Base-by-base conservation (phyloP, 2,113 vertebrate genomes). In the Urocitellus parryii region DNA sequence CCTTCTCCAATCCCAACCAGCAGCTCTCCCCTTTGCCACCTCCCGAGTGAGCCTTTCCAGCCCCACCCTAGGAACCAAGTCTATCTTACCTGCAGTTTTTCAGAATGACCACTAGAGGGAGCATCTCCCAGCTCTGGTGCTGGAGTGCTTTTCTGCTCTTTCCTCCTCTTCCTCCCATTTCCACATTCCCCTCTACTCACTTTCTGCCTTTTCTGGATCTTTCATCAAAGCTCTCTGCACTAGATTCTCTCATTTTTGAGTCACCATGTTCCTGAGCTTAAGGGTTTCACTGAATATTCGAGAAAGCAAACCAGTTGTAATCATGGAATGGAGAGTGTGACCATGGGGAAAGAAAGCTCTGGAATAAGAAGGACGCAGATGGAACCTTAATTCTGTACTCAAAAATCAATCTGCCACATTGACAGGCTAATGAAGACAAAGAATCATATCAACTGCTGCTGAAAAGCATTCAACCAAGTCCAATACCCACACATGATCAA, bases 51-150 rank as follows among this genome's bases (percentile, higher is more conserved):
- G 34, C 16, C 12, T 25, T 0, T 3, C 7, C 10, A 0, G 51
- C 51, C 18, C n/a, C 2, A 29, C 8, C 2, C 25, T 34, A 4
- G 12, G 8, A 68, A 45, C 7, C 5, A 56, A 53, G 53, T 13
- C 63, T 29, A n/a, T 1, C 32, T 39, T 42, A 74, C 39, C 72
- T 1, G 10, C 93, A 95, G 85, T 42, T 45, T 84, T 80, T 42
- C 80, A 67, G 58, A 65, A 67, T 88, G 51, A 51, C 88, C 96
- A 90, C 56, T 37, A 94, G 96, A 90, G 95, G 29, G 84, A 90
- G 96, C 7, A 6, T 32, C 48, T 93, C 73, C 68, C 39, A 18
- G 13, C 6, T 6, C 39, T n/a, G 37, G 56, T 1, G 7, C 17
- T 39, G 5, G 13, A n/a, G 2, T 56, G 17, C 27, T 73, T 63